Percentiles rank a stretch among this genome's conserved stretches.
Conservation (phyloP, 2,113 vertebrate genomes). For the Sinocyclocheilus grahami region DNA sequence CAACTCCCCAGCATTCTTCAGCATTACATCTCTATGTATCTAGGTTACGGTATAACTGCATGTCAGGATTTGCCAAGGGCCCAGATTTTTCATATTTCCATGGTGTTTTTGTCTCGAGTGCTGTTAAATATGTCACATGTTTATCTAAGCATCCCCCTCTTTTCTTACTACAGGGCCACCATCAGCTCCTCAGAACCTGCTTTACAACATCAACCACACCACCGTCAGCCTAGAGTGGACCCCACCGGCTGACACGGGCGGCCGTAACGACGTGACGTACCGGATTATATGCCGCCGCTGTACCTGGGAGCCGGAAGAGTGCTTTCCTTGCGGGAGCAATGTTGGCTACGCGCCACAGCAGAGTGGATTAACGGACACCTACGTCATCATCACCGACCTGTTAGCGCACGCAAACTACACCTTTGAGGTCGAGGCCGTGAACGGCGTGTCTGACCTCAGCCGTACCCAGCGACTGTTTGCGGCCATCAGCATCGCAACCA, state of each 20-base stretch:
- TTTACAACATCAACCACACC: conserved; percentile 99
- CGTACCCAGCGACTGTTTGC: conserved; percentile 96
- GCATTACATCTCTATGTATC: conserved; percentile 58
- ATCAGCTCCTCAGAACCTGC: conserved; percentile 97
- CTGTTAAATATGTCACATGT: neutral
- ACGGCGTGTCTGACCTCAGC: conserved; percentile 96
- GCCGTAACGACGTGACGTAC: conserved; percentile 95
- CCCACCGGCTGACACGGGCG: conserved; percentile 91
- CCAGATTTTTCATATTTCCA: conserved; percentile 52
- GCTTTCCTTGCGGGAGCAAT: conserved; percentile 89
- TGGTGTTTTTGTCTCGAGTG: conserved; percentile 40
- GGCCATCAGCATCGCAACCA: conserved; percentile 93
- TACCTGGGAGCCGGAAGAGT: conserved; percentile 97
- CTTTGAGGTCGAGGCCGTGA: conserved; percentile 98
- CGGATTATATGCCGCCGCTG: conserved; percentile 91
- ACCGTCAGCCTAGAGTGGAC: conserved; percentile 95
- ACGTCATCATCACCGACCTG: conserved; percentile 90
- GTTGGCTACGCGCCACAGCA: conserved; percentile 92
- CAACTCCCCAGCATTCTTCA: conserved; percentile 58
- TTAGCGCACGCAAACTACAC: conserved; percentile 98
- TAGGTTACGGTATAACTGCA: conserved; percentile 72
- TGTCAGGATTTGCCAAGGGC: conserved; percentile 68
- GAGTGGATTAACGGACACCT: conserved; percentile 91
- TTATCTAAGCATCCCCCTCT: conserved; percentile 40
- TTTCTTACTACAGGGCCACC: conserved; percentile 85